Base-by-base conservation (phyloP, 92 coral and sea anemone genomes). In the Galaxea fascicularis region DNA sequence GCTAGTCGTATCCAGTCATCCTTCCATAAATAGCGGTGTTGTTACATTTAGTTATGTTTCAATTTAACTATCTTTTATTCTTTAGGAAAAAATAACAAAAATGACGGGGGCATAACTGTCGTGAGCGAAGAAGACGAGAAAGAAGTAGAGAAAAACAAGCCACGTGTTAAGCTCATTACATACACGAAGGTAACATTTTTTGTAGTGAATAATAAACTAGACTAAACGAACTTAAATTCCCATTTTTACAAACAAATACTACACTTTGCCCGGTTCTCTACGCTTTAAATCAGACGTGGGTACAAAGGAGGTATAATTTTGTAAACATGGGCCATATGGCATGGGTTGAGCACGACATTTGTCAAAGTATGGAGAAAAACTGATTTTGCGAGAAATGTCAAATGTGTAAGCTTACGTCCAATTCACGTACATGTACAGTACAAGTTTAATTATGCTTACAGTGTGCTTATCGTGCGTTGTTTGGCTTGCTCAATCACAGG, bases 121-220 rank as follows among this genome's bases (percentile, higher is more conserved):
- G 53, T 74, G 54, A 60, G 39, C 45, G 73, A 57, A 27, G 70
- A 78, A 25, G 85, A 76, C 46, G 78, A 69, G 70, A 72, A 65
- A 30, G 91, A 74, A 58, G 69, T 62, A 60, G 69, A 39, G 75
- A 52, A 66, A 67, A 70, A 87, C 17, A 78, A 46, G 74, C 71
- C 98, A 92, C 95, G 98, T 89, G 95, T 87, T n/a, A n/a, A n/a
- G n/a, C n/a, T n/a, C n/a, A n/a, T n/a, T 35, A 69, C 76, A 20
- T 94, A 92, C 87, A 65, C 93, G 54, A 83, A 89, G 92, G 92
- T 90, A 71, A 82, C 71, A 82, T 24, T 69, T 56, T 3, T 27
- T 6, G 39, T 27, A 11, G 7, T 10, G 44, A 9, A 10, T 5
- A 39, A 60, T 39, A 10, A 65, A 26, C 60, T 46, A 6, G 26